A percentile compares a stretch with the other conserved stretches of the same genome.
Evolutionary conservation across 1,140 invertebrate species (phyloP).

Genomic region (Pogonus chalceus): DNA sequence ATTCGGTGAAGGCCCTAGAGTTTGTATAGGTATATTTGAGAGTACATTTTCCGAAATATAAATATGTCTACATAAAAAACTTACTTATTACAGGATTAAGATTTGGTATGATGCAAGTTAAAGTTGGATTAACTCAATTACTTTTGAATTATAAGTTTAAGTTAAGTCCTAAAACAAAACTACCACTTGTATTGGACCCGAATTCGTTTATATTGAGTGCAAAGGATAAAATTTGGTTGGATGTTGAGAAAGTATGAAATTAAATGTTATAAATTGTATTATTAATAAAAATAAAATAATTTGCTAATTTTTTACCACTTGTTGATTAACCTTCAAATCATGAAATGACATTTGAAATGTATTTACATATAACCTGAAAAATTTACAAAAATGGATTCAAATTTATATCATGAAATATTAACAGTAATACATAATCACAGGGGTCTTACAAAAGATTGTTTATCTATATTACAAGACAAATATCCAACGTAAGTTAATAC

Average conservation of each 20-base stretch:
- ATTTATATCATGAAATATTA: constrained; percentile 26
- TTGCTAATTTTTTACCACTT: background rate
- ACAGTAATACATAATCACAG: constrained; percentile 24
- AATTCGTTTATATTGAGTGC: constrained; percentile 32
- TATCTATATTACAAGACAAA: constrained; percentile 28
- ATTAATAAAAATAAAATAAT: background rate
- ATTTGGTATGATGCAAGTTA: constrained; percentile 33
- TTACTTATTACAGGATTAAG: constrained; percentile 24
- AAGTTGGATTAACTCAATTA: constrained; percentile 28
- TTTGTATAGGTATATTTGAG: constrained; percentile 41
- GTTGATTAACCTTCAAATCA: too few relatives aligned
- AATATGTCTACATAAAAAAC: background rate
- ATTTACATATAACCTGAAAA: too few relatives aligned
- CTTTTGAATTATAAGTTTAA: constrained; percentile 26
- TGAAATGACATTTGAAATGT: too few relatives aligned
- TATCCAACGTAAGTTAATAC: constrained; percentile 29
- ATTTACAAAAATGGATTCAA: constrained; percentile 24
- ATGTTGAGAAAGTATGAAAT: constrained; percentile 16
- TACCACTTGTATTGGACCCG: constrained; percentile 22
- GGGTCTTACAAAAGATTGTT: constrained; percentile 33
- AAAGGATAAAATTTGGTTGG: constrained; percentile 33
- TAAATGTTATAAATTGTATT: background rate
- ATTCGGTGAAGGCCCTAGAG: constrained; percentile 46
- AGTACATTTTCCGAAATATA: background rate
- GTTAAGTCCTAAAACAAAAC: constrained; percentile 22